These are phyloP conservation scores for Grantiella picta DNA, from an alignment of 2,113 vertebrate genomes.

Conservation along the genomic window DNA sequence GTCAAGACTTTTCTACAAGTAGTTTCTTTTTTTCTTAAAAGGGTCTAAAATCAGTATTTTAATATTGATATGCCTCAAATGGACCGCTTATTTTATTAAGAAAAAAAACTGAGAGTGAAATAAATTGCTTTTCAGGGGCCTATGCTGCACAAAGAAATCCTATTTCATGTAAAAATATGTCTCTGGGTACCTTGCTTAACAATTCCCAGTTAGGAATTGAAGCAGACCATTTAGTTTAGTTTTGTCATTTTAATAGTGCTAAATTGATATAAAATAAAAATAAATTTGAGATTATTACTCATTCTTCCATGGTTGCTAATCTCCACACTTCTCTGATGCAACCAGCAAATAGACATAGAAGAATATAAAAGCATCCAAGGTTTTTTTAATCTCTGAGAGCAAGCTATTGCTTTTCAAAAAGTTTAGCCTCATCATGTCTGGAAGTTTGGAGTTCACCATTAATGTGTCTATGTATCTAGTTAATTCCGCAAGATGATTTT, in stretches of 20 bases:
- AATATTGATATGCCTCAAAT: not conserved
- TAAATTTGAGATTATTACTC: not conserved
- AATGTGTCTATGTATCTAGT: not conserved
- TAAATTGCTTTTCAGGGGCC: not conserved
- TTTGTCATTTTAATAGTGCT: not conserved
- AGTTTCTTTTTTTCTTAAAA: not conserved
- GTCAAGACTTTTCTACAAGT: not conserved
- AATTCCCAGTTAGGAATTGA: not conserved
- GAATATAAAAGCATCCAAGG: not conserved
- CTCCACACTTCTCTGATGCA: not conserved
- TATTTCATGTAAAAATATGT: not conserved
- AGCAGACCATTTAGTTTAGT: not conserved
- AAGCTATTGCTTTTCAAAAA: not conserved
- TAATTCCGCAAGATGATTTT: not conserved
- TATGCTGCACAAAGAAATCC: not conserved
- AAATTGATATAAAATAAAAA: not conserved
- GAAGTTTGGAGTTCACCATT: not conserved
- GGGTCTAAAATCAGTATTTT: not conserved
- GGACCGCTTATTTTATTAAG: not conserved
- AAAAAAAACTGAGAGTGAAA: not conserved
- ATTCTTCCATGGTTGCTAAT: not conserved
- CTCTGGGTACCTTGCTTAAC: not conserved
- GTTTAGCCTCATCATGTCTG: not conserved
- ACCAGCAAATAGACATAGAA: not conserved
- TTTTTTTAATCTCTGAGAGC: not conserved